These are phyloP conservation scores for Odiellus spinosus DNA, from an alignment of 2,888 invertebrate species.

Conservation along the genomic window DNA sequence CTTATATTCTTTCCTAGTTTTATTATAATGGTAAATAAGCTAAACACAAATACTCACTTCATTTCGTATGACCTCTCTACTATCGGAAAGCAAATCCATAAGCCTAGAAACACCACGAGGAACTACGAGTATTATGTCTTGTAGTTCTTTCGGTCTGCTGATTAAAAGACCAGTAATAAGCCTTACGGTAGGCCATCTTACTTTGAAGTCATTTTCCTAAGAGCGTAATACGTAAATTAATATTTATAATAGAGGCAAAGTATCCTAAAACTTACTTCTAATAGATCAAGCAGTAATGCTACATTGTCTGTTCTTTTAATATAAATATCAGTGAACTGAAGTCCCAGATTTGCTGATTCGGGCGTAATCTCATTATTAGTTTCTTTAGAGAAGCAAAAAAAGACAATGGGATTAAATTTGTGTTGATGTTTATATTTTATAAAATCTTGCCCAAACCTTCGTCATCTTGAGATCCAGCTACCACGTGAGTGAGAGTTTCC, in stretches of 20 bases:
- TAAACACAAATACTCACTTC: slow-evolving; percentile 61
- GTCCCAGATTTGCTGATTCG: slow-evolving; percentile 40
- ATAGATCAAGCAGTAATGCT: slow-evolving; percentile 55
- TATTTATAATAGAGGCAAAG: neutral
- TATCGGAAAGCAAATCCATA: slow-evolving; percentile 88
- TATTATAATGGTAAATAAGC: too few relatives aligned
- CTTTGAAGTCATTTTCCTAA: slow-evolving; percentile 83
- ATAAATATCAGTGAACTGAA: slow-evolving; percentile 93
- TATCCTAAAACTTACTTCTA: slow-evolving; percentile 40
- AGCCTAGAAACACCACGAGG: slow-evolving; percentile 88
- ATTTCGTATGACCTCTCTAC: slow-evolving; percentile 85
- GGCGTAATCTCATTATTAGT: too few relatives aligned
- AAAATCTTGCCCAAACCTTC: slow-evolving; percentile 8
- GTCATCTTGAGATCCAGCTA: slow-evolving; percentile 35
- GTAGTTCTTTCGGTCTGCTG: slow-evolving; percentile 46
- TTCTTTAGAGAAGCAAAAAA: too few relatives aligned
- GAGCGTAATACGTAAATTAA: slow-evolving; percentile 4
- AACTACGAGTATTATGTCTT: slow-evolving; percentile 36
- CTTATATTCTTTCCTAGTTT: too few relatives aligned
- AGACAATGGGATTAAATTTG: neutral
- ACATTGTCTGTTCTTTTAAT: slow-evolving; percentile 77
- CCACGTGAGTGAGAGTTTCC: slow-evolving; percentile 81
- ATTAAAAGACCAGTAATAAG: slow-evolving; percentile 70
- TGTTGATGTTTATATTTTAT: neutral
- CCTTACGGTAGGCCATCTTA: slow-evolving; percentile 75